Evolutionary conservation across 1,140 invertebrate species (phyloP).

Genomic region (Leptopilina boulardi): DNA sequence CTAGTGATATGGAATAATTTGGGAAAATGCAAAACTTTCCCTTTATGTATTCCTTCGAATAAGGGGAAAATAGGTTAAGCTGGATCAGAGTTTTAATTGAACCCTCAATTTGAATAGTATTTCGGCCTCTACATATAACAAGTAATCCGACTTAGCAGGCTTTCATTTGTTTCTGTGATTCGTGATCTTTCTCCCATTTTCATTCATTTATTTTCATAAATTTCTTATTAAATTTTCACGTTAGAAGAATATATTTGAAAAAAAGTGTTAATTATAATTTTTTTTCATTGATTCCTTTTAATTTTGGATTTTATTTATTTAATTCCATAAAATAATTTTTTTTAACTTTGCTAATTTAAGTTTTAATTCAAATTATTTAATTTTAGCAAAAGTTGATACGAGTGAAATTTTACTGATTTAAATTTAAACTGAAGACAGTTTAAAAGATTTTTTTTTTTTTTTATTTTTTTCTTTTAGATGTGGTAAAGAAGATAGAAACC

Average conservation of each 20-base stretch:
- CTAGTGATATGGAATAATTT: background rate
- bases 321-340: too few relatives aligned
- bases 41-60: constrained; percentile 39
- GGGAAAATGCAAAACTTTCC: background rate
- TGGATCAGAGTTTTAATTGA: constrained; percentile 19
- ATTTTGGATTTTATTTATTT: too few relatives aligned
- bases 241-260: too few relatives aligned
- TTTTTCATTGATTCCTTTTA: too few relatives aligned
- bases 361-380: too few relatives aligned
- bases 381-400: too few relatives aligned
- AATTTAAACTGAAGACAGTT: background rate
- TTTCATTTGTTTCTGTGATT: background rate
- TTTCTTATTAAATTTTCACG: background rate
- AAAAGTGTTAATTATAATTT: too few relatives aligned
- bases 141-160: constrained; percentile 19
- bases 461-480: background rate
- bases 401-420: too few relatives aligned
- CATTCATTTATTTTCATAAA: constrained; percentile 16
- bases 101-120: constrained; percentile 27
- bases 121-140: background rate
- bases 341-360: too few relatives aligned
- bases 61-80: constrained; percentile 40
- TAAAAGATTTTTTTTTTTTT: background rate
- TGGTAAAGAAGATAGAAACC: background rate
- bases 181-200: background rate